phyloP scores from a whole-genome alignment of 2,113 vertebrate species.

The Sarotherodon lohbergeri region DNA sequence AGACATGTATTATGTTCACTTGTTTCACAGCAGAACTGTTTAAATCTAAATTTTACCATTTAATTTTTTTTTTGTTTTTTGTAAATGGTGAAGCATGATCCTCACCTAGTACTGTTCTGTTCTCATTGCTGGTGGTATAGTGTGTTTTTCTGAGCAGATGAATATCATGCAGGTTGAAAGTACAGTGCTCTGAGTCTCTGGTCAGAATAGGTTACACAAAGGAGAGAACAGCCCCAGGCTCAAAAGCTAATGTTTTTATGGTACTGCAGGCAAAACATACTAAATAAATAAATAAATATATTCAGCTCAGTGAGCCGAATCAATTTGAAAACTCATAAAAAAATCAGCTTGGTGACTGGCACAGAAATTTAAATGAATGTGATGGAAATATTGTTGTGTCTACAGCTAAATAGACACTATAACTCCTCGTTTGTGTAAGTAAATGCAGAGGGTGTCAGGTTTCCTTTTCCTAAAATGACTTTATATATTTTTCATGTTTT shows the following conservation, averaged over 20 bases:
- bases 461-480: background rate
- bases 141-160: background rate
- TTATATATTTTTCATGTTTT: background rate
- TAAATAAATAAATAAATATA: background rate
- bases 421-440: background rate
- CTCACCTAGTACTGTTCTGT: background rate
- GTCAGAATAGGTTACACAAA: constrained; percentile 16
- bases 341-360: background rate
- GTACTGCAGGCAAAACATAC: background rate
- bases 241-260: background rate
- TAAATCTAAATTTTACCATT: background rate
- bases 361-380: background rate
- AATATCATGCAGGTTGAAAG: constrained; percentile 3
- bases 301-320: background rate
- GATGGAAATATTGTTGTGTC: background rate
- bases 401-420: background rate
- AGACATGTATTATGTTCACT: background rate
- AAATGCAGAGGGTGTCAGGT: background rate
- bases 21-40: background rate
- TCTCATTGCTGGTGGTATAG: background rate
- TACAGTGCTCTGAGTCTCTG: background rate
- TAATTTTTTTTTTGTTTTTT: background rate
- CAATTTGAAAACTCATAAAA: background rate
- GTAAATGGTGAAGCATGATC: background rate
- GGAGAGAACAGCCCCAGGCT: background rate